Base-by-base conservation (phyloP, 2,888 invertebrate genomes). In the Neocrepidodera transversa region DNA sequence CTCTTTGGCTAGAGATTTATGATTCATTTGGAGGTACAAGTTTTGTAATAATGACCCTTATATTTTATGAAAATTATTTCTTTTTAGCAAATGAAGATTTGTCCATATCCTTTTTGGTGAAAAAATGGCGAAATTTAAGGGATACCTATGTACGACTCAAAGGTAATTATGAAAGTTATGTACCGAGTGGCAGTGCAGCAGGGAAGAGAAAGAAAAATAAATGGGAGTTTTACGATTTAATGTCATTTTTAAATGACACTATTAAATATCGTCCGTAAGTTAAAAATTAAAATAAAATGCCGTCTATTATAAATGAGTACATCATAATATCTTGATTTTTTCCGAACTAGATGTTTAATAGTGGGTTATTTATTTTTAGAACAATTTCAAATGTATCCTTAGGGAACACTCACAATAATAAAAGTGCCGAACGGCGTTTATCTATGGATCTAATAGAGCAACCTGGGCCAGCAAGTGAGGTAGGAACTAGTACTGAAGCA, bases 51-150 rank as follows among this genome's bases (percentile, higher is more conserved):
- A n/a, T n/a, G n/a, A n/a, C n/a, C n/a, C n/a, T n/a, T n/a, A n/a
- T n/a, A n/a, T n/a, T n/a, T n/a, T n/a, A n/a, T n/a, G n/a, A n/a
- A n/a, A n/a, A n/a, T n/a, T n/a, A n/a, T n/a, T n/a, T n/a, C n/a
- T n/a, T n/a, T n/a, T n/a, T n/a, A 50, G 14, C 20, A 50, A 26
- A n/a, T n/a, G 32, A 49, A 16, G 18, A 49, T n/a, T 49, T 18
- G 11, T 49, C 49, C 8, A 20, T 49, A 5, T 1, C 32, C 3
- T 1, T 50, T 10, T 28, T 57, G 13, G 42, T 40, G 5, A 58
- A 55, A 18, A 59, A 59, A 48, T 59, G 58, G 56, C 51, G 53
- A 36, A 52, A 62, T 52, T 45, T 59, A 17, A 53, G 59, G 38
- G 62, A 56, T 42, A 51, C 38, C 3, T 63, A 42, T 47, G 35